Percentiles rank a stretch among this genome's conserved stretches.
phyloP scores from a whole-genome alignment of 2,888 invertebrate genomes.

The Lypha dubia region DNA sequence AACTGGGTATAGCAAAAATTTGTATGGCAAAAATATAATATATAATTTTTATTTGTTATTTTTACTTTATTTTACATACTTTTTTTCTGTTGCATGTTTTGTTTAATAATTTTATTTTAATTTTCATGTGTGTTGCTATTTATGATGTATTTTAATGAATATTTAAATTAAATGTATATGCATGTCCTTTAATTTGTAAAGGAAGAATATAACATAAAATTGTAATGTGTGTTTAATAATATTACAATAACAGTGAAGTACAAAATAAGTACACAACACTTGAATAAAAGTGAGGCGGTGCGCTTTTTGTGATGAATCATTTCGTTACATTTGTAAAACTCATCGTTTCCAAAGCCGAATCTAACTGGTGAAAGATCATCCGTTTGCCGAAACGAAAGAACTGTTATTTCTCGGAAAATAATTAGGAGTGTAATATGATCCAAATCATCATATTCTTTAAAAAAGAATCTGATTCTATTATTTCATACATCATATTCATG shows the following conservation, averaged over 20 bases:
- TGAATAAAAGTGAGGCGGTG: too few relatives aligned
- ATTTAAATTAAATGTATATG: conserved; percentile 52
- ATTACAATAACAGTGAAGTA: background rate
- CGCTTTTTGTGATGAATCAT: too few relatives aligned
- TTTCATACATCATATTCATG: too few relatives aligned
- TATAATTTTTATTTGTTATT: conserved; percentile 23
- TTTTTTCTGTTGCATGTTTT: background rate
- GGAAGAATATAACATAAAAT: conserved; percentile 1
- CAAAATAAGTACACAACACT: background rate
- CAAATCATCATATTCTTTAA: too few relatives aligned
- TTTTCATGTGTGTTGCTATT: conserved; percentile 24
- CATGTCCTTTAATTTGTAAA: background rate
- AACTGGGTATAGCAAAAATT: conserved; percentile 11
- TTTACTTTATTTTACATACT: conserved; percentile 1
- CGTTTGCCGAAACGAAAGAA: too few relatives aligned
- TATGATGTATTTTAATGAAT: conserved; percentile 51
- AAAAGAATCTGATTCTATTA: too few relatives aligned
- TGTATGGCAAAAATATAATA: conserved; percentile 37
- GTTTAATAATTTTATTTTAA: background rate
- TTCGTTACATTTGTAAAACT: too few relatives aligned
- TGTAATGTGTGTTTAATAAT: conserved; percentile 12
- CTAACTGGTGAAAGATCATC: too few relatives aligned
- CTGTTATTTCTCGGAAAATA: too few relatives aligned
- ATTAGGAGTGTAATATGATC: too few relatives aligned
- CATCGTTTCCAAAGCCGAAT: too few relatives aligned